These are phyloP conservation scores for Eurypyga helias DNA, from an alignment of 2,113 vertebrate genomes.

Conservation along the genomic window DNA sequence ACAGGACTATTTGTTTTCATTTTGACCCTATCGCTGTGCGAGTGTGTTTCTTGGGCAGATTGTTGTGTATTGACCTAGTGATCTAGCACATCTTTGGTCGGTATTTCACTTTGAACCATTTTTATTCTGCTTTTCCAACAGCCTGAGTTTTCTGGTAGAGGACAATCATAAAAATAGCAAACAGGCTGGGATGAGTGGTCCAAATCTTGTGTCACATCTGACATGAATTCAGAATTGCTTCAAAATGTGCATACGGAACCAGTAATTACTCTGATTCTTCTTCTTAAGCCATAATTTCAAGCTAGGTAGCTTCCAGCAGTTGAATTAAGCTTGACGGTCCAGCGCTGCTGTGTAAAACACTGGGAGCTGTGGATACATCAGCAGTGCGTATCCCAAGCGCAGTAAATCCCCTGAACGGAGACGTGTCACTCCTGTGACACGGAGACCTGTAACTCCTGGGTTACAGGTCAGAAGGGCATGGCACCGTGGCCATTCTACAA, in stretches of 20 bases:
- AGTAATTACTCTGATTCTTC: not conserved
- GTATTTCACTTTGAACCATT: not conserved
- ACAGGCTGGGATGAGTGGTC: not conserved
- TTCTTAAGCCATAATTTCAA: not conserved
- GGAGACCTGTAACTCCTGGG: too few species aligned
- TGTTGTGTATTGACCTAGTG: not conserved
- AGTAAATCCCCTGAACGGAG: not conserved
- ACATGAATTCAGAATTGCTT: not conserved
- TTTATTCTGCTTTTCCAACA: not conserved
- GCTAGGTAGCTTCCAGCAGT: not conserved
- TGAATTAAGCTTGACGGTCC: not conserved
- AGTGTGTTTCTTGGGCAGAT: not conserved
- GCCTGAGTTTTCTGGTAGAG: not conserved
- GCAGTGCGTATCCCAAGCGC: fast-evolving
- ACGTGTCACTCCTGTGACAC: too few species aligned
- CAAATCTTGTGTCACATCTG: not conserved
- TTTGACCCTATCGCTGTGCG: not conserved
- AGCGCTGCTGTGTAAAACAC: not conserved
- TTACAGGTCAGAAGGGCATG: not conserved
- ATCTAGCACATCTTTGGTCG: not conserved
- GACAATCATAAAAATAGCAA: not conserved
- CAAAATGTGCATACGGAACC: not conserved
- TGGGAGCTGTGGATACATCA: not conserved
- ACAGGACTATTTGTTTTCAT: not conserved
- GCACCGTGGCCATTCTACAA: fast-evolving